Evolutionary conservation across 2,113 vertebrate species (phyloP).

Genomic region (Pipa parva): DNA sequence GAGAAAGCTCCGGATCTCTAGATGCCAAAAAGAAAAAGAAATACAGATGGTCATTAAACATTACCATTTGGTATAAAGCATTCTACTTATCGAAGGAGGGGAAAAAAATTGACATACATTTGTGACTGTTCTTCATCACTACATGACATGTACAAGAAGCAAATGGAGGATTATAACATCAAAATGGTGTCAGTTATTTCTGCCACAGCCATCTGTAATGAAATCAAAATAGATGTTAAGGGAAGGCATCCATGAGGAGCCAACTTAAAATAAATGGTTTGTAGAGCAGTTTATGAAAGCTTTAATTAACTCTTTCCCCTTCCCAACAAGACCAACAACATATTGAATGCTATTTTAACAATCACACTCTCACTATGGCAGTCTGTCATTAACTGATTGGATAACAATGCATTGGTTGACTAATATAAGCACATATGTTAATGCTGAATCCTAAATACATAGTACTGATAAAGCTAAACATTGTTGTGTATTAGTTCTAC

Average conservation of each 20-base stretch:
- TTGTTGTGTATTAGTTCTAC: neutral
- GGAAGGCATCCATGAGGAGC: neutral
- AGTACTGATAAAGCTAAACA: neutral
- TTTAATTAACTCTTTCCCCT: neutral
- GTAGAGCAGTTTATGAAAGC: neutral
- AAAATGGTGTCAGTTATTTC: conserved; percentile 31
- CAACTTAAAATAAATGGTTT: conserved; percentile 8
- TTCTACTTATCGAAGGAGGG: conserved; percentile 27
- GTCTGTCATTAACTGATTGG: conserved; percentile 12
- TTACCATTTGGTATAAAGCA: conserved; percentile 40
- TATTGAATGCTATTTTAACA: conserved; percentile 7
- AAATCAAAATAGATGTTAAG: conserved; percentile 27
- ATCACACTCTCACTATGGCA: conserved; percentile 1
- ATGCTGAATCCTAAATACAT: neutral
- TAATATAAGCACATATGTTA: conserved; percentile 28
- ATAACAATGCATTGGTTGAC: conserved; percentile 21
- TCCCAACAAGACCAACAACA: neutral
- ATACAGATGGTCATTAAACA: conserved; percentile 41
- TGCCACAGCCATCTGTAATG: conserved; percentile 30
- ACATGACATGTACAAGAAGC: conserved; percentile 35
- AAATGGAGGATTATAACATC: conserved; percentile 15
- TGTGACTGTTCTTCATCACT: conserved; percentile 30
- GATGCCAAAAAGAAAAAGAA: conserved; percentile 29
- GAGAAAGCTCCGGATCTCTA: conserved; percentile 20
- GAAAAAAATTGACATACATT: conserved; percentile 35